phyloP scores from a whole-genome alignment of 1,140 invertebrate species.

The Aporrectodea caliginosa region DNA sequence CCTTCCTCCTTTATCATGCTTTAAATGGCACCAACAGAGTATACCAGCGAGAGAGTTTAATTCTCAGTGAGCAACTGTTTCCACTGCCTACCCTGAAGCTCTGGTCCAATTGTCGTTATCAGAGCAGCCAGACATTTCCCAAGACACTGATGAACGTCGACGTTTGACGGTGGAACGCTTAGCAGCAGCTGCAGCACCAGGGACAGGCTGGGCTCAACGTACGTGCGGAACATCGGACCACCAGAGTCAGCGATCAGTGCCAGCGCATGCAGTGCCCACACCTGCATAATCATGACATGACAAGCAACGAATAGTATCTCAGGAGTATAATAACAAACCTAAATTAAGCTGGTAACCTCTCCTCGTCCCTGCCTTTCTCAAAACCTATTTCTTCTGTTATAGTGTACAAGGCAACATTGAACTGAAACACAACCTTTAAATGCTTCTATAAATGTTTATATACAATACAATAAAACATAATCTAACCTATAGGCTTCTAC shows the following conservation, averaged over 20 bases:
- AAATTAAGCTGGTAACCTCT: no score
- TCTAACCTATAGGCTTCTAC: no score
- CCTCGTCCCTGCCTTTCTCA: no score
- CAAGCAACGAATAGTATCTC: no score
- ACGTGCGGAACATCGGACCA: constrained; percentile 95
- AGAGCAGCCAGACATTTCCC: constrained; percentile 88
- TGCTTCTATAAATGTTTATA: no score
- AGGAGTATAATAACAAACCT: no score
- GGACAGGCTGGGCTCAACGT: constrained; percentile 89
- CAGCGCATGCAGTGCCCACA: constrained; percentile 93
- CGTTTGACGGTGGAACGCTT: constrained; percentile 78
- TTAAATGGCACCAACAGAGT: neutral
- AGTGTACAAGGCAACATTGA: no score
- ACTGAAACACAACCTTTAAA: no score
- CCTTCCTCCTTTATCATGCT: no score
- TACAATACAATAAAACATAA: no score
- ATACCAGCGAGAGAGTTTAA: neutral
- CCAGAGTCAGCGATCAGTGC: constrained; percentile 94
- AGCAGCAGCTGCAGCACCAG: constrained; percentile 83
- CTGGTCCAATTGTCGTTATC: constrained; percentile 96
- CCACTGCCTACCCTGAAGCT: constrained; percentile 72
- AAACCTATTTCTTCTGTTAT: no score
- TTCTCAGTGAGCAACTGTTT: neutral
- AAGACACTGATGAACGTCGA: constrained; percentile 91
- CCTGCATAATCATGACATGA: no score